Evolutionary conservation across 2,888 invertebrate genomes (phyloP).

Genomic region (Drosophila colorata): DNA sequence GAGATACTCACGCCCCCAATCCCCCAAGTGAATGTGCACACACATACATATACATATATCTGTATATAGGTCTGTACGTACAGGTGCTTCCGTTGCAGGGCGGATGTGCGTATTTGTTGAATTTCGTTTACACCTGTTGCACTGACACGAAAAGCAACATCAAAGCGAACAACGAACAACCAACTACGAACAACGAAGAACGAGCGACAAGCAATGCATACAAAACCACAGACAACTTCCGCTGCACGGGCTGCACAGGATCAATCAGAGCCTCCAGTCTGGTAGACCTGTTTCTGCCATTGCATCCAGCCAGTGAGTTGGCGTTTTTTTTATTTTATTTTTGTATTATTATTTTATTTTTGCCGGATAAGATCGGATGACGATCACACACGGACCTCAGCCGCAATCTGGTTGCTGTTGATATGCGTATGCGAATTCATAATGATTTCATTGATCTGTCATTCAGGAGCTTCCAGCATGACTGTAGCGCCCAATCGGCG

Average conservation of each 20-base stretch:
- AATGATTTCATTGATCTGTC: slow-evolving; percentile 82
- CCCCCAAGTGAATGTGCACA: slow-evolving; percentile 6
- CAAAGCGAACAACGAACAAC: slow-evolving; percentile 27
- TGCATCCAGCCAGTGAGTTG: slow-evolving; percentile 40
- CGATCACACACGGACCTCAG: slow-evolving; percentile 33
- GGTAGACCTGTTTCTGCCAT: slow-evolving; percentile 17
- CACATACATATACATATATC: neutral
- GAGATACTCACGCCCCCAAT: slow-evolving; percentile 40
- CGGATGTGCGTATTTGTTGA: slow-evolving; percentile 80
- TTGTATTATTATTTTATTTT: slow-evolving; percentile 7
- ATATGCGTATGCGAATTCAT: slow-evolving; percentile 59
- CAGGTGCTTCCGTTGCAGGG: slow-evolving; percentile 60
- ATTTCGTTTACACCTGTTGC: slow-evolving; percentile 78
- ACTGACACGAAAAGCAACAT: slow-evolving; percentile 49
- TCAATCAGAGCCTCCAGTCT: slow-evolving; percentile 26
- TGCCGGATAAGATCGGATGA: slow-evolving; percentile 51
- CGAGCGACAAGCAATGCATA: slow-evolving; percentile 55
- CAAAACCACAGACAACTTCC: slow-evolving; percentile 77
- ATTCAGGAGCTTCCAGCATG: slow-evolving; percentile 76
- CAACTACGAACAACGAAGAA: neutral
- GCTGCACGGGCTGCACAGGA: slow-evolving; percentile 49
- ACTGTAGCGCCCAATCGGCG: slow-evolving; percentile 10
- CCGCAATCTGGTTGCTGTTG: slow-evolving; percentile 12
- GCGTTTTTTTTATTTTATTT: slow-evolving; percentile 31
- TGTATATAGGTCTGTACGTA: neutral